Conservation (phyloP, 1,140 invertebrate genomes). For the Euwallacea fornicatus region DNA sequence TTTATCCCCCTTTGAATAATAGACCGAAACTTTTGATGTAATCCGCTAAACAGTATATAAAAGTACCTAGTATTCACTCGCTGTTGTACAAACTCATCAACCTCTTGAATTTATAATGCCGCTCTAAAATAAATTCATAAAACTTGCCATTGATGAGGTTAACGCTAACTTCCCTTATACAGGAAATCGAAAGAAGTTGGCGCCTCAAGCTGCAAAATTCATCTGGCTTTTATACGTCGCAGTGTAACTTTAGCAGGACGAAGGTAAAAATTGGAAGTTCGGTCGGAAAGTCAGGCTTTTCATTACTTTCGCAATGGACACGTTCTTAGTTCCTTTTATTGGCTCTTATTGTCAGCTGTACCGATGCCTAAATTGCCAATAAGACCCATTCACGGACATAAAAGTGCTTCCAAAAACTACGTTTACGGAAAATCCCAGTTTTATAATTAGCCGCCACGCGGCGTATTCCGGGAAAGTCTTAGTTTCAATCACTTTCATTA, state of each 20-base stretch:
- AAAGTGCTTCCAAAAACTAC: too few species aligned
- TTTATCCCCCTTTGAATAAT: conserved; percentile 32
- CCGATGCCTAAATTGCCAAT: conserved; percentile 33
- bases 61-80: conserved; percentile 1
- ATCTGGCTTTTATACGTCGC: neutral
- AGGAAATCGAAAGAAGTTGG: too few species aligned
- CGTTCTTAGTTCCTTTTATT: conserved; percentile 21
- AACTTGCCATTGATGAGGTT: too few species aligned
- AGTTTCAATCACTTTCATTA: too few species aligned
- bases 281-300: conserved; percentile 21
- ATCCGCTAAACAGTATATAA: conserved; percentile 15
- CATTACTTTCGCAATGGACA: conserved; percentile 32
- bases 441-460: too few species aligned
- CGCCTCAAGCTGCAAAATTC: neutral
- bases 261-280: conserved; percentile 24
- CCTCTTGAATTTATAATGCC: conserved; percentile 7
- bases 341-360: conserved; percentile 32
- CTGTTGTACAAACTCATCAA: conserved; percentile 3
- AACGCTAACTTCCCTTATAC: too few species aligned
- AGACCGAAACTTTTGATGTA: conserved; percentile 26
- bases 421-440: too few species aligned
- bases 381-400: neutral
- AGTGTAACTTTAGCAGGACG: conserved; percentile 9
- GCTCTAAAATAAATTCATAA: neutral
- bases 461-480: too few species aligned